phyloP scores from a whole-genome alignment of 2,888 invertebrate species.

The Miltochrista miniata region DNA sequence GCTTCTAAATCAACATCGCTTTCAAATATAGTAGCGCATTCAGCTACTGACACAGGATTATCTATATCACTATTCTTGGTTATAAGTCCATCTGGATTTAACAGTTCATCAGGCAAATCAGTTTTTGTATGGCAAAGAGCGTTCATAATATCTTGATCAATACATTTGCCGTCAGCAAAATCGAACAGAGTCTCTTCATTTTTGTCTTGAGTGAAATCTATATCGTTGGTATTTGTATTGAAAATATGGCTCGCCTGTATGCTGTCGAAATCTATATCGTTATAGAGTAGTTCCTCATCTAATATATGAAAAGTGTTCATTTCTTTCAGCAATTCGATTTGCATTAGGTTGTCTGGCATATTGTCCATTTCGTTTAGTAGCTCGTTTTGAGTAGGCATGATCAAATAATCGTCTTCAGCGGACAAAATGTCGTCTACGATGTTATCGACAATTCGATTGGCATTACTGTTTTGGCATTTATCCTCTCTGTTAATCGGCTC shows the following conservation, averaged over 20 bases:
- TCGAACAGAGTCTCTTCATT: conserved; percentile 65
- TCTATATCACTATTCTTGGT: conserved; percentile 43
- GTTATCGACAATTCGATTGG: conserved; percentile 63
- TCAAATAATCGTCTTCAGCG: conserved; percentile 74
- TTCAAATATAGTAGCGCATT: conserved; percentile 77
- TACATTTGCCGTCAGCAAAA: conserved; percentile 57
- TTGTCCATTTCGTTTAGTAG: conserved; percentile 47
- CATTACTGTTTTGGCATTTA: conserved; percentile 35
- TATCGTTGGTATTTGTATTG: conserved; percentile 56
- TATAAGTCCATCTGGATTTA: conserved; percentile 50
- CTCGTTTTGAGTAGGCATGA: conserved; percentile 59
- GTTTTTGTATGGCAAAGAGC: conserved; percentile 61
- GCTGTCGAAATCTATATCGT: conserved; percentile 73
- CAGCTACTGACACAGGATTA: conserved; percentile 60
- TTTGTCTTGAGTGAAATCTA: conserved; percentile 57
- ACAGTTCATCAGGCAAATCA: conserved; percentile 63
- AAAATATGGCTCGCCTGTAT: conserved; percentile 69
- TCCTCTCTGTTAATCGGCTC: conserved; percentile 43
- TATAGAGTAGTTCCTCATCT: conserved; percentile 72
- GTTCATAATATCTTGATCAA: conserved; percentile 72
- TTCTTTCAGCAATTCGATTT: conserved; percentile 72
- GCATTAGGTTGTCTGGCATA: conserved; percentile 61
- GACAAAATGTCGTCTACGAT: conserved; percentile 76
- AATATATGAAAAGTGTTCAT: conserved; percentile 72
- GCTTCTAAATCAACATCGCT: conserved; percentile 77